These are phyloP conservation scores for Daboia siamensis DNA, from an alignment of 2,113 vertebrate species.

Conservation along the genomic window DNA sequence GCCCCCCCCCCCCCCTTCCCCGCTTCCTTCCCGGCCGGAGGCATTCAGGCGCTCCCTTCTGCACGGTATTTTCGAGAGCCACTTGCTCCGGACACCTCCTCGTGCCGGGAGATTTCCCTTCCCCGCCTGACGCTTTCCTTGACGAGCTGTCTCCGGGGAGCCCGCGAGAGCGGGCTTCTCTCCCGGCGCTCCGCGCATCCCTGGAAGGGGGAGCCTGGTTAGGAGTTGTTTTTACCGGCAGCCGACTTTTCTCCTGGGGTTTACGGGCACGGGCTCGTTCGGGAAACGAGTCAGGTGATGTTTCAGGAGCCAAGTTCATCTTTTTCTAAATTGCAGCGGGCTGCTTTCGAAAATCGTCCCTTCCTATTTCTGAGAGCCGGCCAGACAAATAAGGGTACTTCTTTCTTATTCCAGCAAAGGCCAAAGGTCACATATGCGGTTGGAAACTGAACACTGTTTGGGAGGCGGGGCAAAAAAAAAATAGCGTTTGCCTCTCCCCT, in stretches of 20 bases:
- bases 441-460: background rate
- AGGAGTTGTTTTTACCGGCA: background rate
- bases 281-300: background rate
- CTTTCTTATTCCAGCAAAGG: background rate
- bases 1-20: background rate
- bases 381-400: background rate
- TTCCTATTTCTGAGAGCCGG: background rate
- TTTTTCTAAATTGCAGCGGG: background rate
- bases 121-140: background rate
- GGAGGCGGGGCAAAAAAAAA: accelerated
- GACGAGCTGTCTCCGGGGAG: background rate
- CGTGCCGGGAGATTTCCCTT: background rate
- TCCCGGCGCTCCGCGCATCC: background rate
- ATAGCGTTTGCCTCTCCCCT: background rate
- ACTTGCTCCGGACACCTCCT: background rate
- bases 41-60: background rate
- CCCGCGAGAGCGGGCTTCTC: background rate
- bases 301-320: background rate
- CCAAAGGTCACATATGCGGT: background rate
- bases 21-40: background rate
- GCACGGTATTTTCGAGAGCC: background rate
- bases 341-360: background rate
- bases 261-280: background rate
- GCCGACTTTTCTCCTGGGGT: background rate
- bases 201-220: background rate